Conservation (phyloP, 2,888 invertebrate genomes). For the Nematopogon swammerdamellus region DNA sequence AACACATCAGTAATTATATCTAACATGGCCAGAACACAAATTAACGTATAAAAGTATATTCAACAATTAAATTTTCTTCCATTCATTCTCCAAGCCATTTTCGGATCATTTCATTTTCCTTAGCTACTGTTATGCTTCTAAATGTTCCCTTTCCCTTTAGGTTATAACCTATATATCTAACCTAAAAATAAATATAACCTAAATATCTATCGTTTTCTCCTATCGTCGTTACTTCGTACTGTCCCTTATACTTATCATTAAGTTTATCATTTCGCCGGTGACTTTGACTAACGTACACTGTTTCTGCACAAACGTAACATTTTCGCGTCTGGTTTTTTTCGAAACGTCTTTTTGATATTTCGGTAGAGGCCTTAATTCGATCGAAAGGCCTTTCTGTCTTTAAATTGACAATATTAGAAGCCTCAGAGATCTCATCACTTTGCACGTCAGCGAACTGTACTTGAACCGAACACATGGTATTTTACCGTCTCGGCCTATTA, state of each 20-base stretch:
- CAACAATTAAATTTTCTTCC: background rate
- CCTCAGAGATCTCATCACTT: background rate
- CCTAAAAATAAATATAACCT: no score
- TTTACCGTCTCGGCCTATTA: background rate
- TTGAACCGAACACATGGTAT: background rate
- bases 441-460: background rate
- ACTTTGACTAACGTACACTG: conserved; percentile 14
- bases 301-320: conserved; percentile 4
- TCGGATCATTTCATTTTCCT: background rate
- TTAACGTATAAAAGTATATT: background rate
- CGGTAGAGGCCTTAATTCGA: background rate
- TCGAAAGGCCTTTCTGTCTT: background rate
- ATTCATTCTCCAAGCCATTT: background rate
- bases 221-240: background rate
- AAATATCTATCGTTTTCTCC: background rate
- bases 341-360: background rate
- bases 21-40: background rate
- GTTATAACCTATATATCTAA: no score
- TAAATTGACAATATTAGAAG: background rate
- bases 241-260: conserved; percentile 1
- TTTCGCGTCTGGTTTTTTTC: background rate
- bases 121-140: background rate
- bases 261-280: conserved; percentile 14
- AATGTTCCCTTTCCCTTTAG: background rate
- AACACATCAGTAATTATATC: background rate